Evolutionary conservation across 1,140 invertebrate genomes (phyloP).

Genomic region (Melitaea cinxia): DNA sequence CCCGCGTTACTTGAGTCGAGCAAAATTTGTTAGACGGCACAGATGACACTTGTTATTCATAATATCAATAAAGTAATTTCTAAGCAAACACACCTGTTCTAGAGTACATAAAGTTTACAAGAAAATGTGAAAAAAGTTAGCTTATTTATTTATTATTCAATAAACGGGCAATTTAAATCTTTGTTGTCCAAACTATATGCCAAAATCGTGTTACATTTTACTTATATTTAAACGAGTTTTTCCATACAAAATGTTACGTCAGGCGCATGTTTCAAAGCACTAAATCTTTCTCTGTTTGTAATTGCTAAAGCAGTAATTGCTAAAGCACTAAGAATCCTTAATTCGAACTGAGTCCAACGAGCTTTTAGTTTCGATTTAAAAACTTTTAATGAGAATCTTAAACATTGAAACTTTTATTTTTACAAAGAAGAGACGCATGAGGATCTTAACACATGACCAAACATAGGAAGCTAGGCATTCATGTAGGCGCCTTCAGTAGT

Average conservation of each 20-base stretch:
- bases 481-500: conserved; percentile 25
- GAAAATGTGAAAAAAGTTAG: too few relatives aligned
- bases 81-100: background rate
- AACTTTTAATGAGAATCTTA: conserved; percentile 9
- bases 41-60: conserved; percentile 1
- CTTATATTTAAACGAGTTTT: too few relatives aligned
- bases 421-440: conserved; percentile 4
- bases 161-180: too few relatives aligned
- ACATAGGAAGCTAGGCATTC: conserved; percentile 18
- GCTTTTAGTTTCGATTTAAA: conserved; percentile 5
- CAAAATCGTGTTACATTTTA: too few relatives aligned
- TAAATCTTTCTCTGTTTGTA: conserved; percentile 8
- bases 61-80: conserved; percentile 6
- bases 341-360: background rate
- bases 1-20: conserved; percentile 7
- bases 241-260: conserved; percentile 52
- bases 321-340: background rate
- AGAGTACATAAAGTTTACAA: background rate
- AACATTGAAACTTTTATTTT: conserved; percentile 5
- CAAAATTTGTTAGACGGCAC: too few relatives aligned
- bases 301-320: background rate
- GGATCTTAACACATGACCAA: conserved; percentile 18
- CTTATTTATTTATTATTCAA: too few relatives aligned
- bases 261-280: conserved; percentile 26
- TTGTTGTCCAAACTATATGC: too few relatives aligned